Percentiles rank a stretch among this genome's conserved stretches.
phyloP scores from a whole-genome alignment of 2,888 invertebrate species.

The Dexiosoma caninum region DNA sequence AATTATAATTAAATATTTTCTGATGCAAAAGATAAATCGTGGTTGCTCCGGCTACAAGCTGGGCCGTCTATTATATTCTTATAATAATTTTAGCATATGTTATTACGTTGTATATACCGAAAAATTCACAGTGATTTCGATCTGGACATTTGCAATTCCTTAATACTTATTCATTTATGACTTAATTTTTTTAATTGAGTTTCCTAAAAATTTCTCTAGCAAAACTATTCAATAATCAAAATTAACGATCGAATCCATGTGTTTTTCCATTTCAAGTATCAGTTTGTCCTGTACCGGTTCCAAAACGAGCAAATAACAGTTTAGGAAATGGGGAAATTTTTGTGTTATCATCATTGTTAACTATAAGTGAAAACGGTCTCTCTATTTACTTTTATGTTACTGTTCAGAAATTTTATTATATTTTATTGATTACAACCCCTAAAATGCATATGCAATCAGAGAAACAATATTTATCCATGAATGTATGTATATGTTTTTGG shows the following conservation, averaged over 20 bases:
- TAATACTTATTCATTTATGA: too few relatives aligned
- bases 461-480: too few relatives aligned
- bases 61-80: too few relatives aligned
- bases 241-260: constrained; percentile 40
- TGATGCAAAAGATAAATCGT: too few relatives aligned
- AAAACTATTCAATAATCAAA: constrained; percentile 5
- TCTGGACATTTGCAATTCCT: constrained; percentile 8
- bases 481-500: constrained; percentile 11
- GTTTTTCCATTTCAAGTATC: constrained; percentile 48
- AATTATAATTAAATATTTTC: too few relatives aligned
- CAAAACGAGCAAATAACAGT: background rate
- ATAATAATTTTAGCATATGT: too few relatives aligned
- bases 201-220: too few relatives aligned
- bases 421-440: constrained; percentile 41
- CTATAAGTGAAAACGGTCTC: background rate
- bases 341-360: background rate
- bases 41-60: too few relatives aligned
- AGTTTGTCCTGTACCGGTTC: background rate
- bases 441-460: background rate
- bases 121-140: too few relatives aligned
- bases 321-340: background rate
- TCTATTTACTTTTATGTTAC: constrained; percentile 23
- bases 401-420: constrained; percentile 1
- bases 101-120: too few relatives aligned
- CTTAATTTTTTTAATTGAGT: too few relatives aligned